A percentile compares a stretch with the other conserved stretches of the same genome.
Evolutionary conservation across 2,888 invertebrate genomes (phyloP).

Genomic region (Apomyelois bistriatella): DNA sequence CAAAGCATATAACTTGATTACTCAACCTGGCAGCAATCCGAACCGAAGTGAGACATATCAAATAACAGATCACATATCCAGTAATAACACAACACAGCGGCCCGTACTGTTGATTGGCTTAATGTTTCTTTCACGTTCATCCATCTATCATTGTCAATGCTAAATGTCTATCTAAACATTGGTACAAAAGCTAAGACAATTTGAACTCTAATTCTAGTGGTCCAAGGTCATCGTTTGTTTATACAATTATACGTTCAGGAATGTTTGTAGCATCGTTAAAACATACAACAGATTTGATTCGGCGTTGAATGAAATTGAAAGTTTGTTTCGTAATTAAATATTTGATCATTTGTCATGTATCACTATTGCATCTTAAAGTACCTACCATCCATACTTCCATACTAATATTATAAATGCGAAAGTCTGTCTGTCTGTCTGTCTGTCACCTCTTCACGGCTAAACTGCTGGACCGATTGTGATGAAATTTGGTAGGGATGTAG

Average conservation of each 20-base stretch:
- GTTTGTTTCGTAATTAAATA: background rate
- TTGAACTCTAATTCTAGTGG: conserved; percentile 3
- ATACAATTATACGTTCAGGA: background rate
- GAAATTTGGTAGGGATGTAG: too few species aligned
- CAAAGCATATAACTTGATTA: too few species aligned
- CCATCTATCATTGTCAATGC: conserved; percentile 47
- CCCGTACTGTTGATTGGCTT: conserved; percentile 25
- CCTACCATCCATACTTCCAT: too few species aligned
- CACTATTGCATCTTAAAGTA: background rate
- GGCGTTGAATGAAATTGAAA: background rate
- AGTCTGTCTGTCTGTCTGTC: too few species aligned
- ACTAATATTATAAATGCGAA: too few species aligned
- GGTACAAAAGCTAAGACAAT: background rate
- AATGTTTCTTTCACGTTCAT: conserved; percentile 37
- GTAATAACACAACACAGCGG: conserved; percentile 18
- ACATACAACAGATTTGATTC: background rate
- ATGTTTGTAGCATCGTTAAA: background rate
- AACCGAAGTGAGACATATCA: conserved; percentile 9
- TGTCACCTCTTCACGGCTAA: too few species aligned
- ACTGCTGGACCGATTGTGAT: too few species aligned
- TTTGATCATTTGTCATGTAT: background rate
- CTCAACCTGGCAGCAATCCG: background rate
- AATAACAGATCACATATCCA: conserved; percentile 12
- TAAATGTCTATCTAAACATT: conserved; percentile 33
- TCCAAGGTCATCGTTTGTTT: background rate